Conservation (phyloP, 2,888 invertebrate species). For the Agonum fuliginosum region DNA sequence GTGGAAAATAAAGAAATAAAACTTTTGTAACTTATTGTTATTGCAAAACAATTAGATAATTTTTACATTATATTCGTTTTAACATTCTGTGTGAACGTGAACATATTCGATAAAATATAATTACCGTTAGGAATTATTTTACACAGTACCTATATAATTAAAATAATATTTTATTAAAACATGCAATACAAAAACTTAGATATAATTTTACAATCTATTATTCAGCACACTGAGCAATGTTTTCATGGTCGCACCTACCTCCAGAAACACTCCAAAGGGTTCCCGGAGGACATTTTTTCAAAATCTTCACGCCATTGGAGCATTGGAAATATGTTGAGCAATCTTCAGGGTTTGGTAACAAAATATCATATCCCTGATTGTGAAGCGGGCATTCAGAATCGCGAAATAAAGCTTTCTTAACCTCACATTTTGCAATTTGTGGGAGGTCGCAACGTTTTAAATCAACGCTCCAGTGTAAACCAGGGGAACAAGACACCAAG, state of each 20-base stretch:
- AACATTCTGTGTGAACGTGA: neutral
- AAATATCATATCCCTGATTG: constrained; percentile 24
- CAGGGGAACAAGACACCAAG: constrained; percentile 31
- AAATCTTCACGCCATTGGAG: constrained; percentile 44
- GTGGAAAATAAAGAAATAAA: too few relatives aligned
- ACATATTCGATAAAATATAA: constrained; percentile 1
- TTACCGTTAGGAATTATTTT: neutral
- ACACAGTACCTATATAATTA: neutral
- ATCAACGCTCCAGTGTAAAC: constrained; percentile 29
- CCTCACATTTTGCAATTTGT: constrained; percentile 29
- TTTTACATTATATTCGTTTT: too few relatives aligned
- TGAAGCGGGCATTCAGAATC: constrained; percentile 3
- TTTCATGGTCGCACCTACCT: constrained; percentile 11
- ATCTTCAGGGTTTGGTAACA: constrained; percentile 41
- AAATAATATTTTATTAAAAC: constrained; percentile 24
- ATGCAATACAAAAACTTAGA: neutral
- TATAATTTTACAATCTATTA: neutral
- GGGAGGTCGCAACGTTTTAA: constrained; percentile 37
- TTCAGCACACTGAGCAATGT: constrained; percentile 20
- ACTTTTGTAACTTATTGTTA: too few relatives aligned
- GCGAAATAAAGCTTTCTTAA: neutral
- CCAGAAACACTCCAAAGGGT: constrained; percentile 15
- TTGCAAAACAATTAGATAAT: too few relatives aligned
- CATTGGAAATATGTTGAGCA: constrained; percentile 34
- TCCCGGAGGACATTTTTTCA: constrained; percentile 52